These are phyloP conservation scores for Chirona hameri DNA, from an alignment of 2,888 invertebrate species.

Conservation along the genomic window DNA sequence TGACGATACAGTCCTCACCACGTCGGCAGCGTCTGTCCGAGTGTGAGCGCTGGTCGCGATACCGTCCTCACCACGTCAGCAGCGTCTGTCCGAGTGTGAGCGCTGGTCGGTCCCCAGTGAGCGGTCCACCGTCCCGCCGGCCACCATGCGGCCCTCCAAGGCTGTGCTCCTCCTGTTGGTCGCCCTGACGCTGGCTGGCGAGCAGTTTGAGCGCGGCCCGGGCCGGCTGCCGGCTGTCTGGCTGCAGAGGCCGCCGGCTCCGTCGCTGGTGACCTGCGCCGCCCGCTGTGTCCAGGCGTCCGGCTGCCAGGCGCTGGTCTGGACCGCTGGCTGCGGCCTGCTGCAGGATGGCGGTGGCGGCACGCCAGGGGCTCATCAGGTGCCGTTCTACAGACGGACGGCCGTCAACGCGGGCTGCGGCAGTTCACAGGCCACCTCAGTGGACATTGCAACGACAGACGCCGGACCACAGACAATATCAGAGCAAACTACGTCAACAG, in stretches of 20 bases:
- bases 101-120: too few species aligned
- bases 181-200: background rate
- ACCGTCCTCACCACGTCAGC: too few species aligned
- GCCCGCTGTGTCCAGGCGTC: background rate
- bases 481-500: background rate
- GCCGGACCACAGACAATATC: too few species aligned
- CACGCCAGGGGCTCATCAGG: background rate
- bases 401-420: background rate
- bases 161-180: background rate
- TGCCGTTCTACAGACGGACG: background rate
- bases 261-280: background rate
- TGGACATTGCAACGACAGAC: too few species aligned
- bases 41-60: too few species aligned
- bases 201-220: background rate
- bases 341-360: background rate
- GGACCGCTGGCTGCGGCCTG: background rate
- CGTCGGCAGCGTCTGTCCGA: too few species aligned
- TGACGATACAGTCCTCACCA: too few species aligned
- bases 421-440: too few species aligned
- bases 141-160: background rate
- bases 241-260: background rate
- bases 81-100: too few species aligned
- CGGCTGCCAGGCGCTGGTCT: background rate
- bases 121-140: too few species aligned
- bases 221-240: background rate